phyloP scores from a whole-genome alignment of 2,113 vertebrate genomes.

The Chaetorhynchus papuensis region DNA sequence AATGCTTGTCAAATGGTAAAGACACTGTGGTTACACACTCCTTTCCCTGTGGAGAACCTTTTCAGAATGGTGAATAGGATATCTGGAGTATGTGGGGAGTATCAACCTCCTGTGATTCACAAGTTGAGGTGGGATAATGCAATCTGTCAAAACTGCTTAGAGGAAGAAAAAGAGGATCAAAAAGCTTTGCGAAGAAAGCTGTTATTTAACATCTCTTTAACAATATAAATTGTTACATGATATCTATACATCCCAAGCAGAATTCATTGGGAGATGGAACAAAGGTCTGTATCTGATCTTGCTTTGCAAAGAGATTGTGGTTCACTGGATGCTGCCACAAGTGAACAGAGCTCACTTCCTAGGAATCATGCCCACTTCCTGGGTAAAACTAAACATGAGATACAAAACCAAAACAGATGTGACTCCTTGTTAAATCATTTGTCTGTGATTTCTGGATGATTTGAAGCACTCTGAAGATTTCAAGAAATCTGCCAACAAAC shows the following conservation, averaged over 20 bases:
- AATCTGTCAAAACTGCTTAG: background rate
- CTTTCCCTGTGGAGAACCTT: background rate
- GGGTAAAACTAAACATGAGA: rapidly evolving
- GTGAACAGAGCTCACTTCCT: background rate
- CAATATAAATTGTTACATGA: background rate
- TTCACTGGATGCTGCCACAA: background rate
- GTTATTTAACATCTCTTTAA: background rate
- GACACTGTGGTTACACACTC: background rate
- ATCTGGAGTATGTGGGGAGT: background rate
- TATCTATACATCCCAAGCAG: background rate
- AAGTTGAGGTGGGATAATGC: background rate
- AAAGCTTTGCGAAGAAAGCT: background rate
- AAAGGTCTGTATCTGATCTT: background rate
- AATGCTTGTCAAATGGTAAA: background rate
- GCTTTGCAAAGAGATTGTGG: background rate
- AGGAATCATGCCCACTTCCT: background rate
- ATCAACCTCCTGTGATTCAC: background rate
- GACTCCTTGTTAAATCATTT: background rate
- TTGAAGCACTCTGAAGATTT: background rate
- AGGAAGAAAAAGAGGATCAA: background rate
- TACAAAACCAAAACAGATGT: rapidly evolving
- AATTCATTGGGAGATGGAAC: background rate
- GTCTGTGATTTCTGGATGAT: background rate
- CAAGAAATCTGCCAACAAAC: background rate
- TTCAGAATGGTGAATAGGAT: background rate